A percentile compares a stretch with the other conserved stretches of the same genome.
phyloP scores from a whole-genome alignment of 2,888 invertebrate genomes.

The Rhagonycha lutea region DNA sequence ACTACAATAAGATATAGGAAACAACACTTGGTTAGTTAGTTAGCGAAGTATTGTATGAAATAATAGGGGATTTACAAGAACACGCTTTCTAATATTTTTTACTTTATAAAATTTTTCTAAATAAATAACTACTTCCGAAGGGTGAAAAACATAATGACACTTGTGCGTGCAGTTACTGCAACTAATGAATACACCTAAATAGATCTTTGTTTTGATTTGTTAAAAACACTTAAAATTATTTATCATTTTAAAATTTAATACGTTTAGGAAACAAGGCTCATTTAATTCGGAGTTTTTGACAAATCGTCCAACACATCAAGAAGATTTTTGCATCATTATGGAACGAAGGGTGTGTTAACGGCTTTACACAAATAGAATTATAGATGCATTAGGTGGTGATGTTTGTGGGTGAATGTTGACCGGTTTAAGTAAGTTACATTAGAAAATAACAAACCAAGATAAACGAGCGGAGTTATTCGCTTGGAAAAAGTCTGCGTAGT shows the following conservation, averaged over 20 bases:
- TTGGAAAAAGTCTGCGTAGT: constrained; percentile 44
- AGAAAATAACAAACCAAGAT: constrained; percentile 53
- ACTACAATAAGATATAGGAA: constrained; percentile 20
- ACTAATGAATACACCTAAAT: constrained; percentile 36
- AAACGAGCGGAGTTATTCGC: constrained; percentile 46
- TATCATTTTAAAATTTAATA: constrained; percentile 11
- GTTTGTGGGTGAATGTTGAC: constrained; percentile 45
- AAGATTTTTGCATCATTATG: constrained; percentile 38
- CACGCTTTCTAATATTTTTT: constrained; percentile 12
- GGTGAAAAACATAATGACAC: constrained; percentile 33
- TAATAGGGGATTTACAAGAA: constrained; percentile 11
- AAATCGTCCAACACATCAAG: constrained; percentile 44
- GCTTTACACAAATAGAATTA: constrained; percentile 52
- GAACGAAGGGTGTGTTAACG: constrained; percentile 40
- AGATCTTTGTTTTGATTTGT: constrained; percentile 30
- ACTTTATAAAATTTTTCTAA: constrained; percentile 24
- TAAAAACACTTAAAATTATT: neutral
- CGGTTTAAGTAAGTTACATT: constrained; percentile 49
- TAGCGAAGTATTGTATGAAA: constrained; percentile 16
- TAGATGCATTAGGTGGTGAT: constrained; percentile 50
- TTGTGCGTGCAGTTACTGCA: constrained; percentile 36
- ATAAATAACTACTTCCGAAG: constrained; percentile 32
- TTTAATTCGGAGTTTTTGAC: constrained; percentile 41
- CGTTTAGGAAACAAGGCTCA: constrained; percentile 21
- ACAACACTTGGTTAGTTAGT: constrained; percentile 22